Base-by-base conservation (phyloP, 1,140 invertebrate genomes). In the Nylanderia fulva region DNA sequence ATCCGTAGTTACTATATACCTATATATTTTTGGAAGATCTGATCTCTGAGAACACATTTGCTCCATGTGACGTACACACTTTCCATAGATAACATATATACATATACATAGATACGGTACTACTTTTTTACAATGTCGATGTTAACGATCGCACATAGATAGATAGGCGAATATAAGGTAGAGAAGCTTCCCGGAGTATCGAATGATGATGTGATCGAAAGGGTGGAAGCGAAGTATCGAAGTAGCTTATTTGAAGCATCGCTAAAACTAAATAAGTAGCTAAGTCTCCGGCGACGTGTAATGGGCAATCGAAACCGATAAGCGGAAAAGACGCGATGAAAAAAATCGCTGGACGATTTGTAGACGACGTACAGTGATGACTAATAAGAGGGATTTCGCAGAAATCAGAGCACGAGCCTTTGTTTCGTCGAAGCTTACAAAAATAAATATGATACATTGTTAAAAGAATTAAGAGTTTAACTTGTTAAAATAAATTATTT, bases 41-140 rank as follows among this genome's bases (percentile, higher is more conserved):
- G 27, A 48, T 48, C 18, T 24, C 18, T 24, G 9, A 63, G 24
- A n/a, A 58, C 2, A 72, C 9, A 72, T 33, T 72, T 11, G 77
- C 77, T 42, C 24, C 39, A 29, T 72, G 66, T 21, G 27, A 60
- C 42, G 9, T n/a, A 33, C 48, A 42, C 48, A 42, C 29, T 72
- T 45, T n/a, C 42, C 18, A 79, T 61, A 82, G 66, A 13, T 36
- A 33, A 80, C 7, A 27, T 66, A n/a, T n/a, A n/a, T n/a, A n/a
- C n/a, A 52, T 5, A 29, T 48, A 15, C 13, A 45, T 45, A 48
- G 60, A 82, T 66, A 71, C 21, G 77, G 13, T 82, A 72, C 66
- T 58, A 82, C 77, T 82, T 82, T 82, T 82, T 72, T 82, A 82
- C 77, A 82, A 69, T 13, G 52, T 82, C 52, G 15, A 33, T 72